phyloP scores from a whole-genome alignment of 2,888 invertebrate genomes.

The Chouioia cunea region DNA sequence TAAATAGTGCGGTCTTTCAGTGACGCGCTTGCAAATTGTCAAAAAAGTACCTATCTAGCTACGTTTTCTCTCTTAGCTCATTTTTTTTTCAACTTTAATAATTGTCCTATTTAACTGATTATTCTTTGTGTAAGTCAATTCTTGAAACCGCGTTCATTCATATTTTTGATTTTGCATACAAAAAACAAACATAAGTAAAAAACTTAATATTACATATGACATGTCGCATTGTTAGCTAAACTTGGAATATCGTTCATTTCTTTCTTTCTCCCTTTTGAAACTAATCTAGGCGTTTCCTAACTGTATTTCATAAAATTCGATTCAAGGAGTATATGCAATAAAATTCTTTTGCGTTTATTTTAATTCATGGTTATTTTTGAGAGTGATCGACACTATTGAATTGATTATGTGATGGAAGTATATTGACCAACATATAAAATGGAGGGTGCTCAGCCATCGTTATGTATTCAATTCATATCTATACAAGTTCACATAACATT shows the following conservation, averaged over 20 bases:
- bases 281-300: constrained; percentile 47
- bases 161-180: constrained; percentile 38
- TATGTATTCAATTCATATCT: constrained; percentile 23
- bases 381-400: constrained; percentile 50
- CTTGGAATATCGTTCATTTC: constrained; percentile 25
- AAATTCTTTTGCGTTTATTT: constrained; percentile 19
- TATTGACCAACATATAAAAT: constrained; percentile 5
- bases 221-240: constrained; percentile 35
- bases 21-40: constrained; percentile 53
- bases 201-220: constrained; percentile 38
- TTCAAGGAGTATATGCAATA: constrained; percentile 44
- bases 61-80: constrained; percentile 42
- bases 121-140: no score
- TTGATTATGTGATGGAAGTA: constrained; percentile 49
- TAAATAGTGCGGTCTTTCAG: constrained; percentile 44
- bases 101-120: no score
- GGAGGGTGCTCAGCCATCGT: no score
- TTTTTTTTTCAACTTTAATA: no score
- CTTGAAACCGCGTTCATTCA: neutral
- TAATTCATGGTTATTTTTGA: constrained; percentile 36
- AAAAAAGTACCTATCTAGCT: constrained; percentile 64
- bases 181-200: constrained; percentile 45
- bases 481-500: constrained; percentile 38
- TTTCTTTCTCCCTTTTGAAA: constrained; percentile 23
- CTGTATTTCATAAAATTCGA: constrained; percentile 43